These are phyloP conservation scores for Leptinotarsa lineolata DNA, from an alignment of 1,140 invertebrate species.

Conservation along the genomic window DNA sequence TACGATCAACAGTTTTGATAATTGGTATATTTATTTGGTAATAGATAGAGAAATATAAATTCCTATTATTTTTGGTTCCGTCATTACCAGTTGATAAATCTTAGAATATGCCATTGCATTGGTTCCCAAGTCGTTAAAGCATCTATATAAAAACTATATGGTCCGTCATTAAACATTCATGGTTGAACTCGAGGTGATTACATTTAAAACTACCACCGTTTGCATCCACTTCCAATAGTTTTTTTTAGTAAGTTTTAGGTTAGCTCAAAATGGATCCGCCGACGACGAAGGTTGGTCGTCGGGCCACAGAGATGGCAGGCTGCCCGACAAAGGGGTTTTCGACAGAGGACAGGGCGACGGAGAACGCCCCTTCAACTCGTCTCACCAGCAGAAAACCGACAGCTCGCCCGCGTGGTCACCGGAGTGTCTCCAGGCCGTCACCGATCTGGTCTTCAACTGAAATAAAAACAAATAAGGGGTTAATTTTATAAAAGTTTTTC, in stretches of 20 bases:
- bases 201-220: slow-evolving; percentile 29
- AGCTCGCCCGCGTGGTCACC: slow-evolving; percentile 71
- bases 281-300: slow-evolving; percentile 27
- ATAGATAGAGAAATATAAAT: slow-evolving; percentile 17
- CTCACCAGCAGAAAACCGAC: slow-evolving; percentile 77
- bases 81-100: slow-evolving; percentile 1
- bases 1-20: not conserved
- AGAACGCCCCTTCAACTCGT: slow-evolving; percentile 51
- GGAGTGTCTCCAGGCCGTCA: slow-evolving; percentile 70
- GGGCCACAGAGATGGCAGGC: slow-evolving; percentile 45
- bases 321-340: slow-evolving; percentile 33
- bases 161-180: slow-evolving; percentile 22
- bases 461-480: not conserved
- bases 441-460: slow-evolving; percentile 71
- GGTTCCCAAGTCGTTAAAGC: slow-evolving; percentile 1
- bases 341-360: slow-evolving; percentile 42
- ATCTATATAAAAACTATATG: slow-evolving; percentile 9
- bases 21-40: slow-evolving; percentile 9
- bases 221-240: slow-evolving; percentile 11
- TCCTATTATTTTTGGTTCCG: slow-evolving; percentile 14
- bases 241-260: slow-evolving; percentile 32
- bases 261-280: slow-evolving; percentile 8
- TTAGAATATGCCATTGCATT: slow-evolving; percentile 8
- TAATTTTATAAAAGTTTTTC: no score
- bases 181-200: slow-evolving; percentile 37